These are phyloP conservation scores for Tamandua tetradactyla DNA, from an alignment of 2,797 vertebrate species.

Conservation along the genomic window DNA sequence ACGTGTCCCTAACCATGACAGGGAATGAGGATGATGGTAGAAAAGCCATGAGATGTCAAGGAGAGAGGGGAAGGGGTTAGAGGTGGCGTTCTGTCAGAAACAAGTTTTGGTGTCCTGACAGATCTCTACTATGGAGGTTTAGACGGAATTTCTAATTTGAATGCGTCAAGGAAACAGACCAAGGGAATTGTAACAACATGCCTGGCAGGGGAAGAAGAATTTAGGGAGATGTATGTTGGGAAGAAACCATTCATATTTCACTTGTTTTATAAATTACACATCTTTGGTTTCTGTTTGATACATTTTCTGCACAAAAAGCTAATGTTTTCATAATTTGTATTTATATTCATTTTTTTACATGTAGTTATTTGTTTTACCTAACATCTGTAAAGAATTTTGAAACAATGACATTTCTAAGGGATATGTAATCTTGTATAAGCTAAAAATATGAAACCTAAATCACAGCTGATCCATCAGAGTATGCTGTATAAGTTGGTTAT, in stretches of 20 bases:
- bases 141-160: background rate
- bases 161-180: background rate
- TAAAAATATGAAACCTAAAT: conserved; percentile 7
- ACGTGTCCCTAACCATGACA: no score
- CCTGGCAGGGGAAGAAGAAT: background rate
- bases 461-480: background rate
- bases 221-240: background rate
- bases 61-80: background rate
- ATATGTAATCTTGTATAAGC: background rate
- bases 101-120: background rate
- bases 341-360: conserved; percentile 27
- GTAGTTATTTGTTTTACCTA: background rate
- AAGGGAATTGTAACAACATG: background rate
- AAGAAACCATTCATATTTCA: background rate
- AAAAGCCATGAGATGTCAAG: background rate
- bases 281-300: background rate
- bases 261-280: background rate
- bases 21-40: no score
- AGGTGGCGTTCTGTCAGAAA: background rate
- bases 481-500: conserved; percentile 32
- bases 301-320: background rate
- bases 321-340: background rate
- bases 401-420: conserved; percentile 20
- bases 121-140: background rate
- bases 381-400: conserved; percentile 1